These are phyloP conservation scores for Amphilophus citrinellus DNA, from an alignment of 2,113 vertebrate species.

Conservation along the genomic window DNA sequence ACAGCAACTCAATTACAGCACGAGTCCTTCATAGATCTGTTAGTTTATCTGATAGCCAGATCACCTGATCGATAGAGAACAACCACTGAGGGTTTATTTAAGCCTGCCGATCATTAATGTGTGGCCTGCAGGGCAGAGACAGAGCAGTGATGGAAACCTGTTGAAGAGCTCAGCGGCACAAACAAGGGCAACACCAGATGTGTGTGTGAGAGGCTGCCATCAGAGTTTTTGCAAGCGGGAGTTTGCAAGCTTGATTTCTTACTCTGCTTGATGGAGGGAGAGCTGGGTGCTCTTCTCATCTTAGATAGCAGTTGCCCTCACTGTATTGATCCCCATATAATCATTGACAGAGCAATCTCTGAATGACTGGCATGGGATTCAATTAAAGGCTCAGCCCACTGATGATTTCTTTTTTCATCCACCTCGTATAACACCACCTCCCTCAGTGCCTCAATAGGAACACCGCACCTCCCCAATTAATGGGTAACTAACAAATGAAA, in stretches of 20 bases:
- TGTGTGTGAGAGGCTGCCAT: not conserved
- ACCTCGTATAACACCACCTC: constrained; percentile 45
- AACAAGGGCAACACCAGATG: not conserved
- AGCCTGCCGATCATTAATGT: constrained; percentile 67
- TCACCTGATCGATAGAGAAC: constrained; percentile 75
- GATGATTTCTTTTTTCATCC: constrained; percentile 59
- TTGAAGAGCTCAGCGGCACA: constrained; percentile 51
- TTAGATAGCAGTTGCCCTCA: constrained; percentile 40
- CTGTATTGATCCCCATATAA: constrained; percentile 73
- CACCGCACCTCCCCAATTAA: constrained; percentile 59
- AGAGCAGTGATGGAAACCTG: constrained; percentile 62
- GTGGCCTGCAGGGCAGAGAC: constrained; percentile 45
- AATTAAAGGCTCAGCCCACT: constrained; percentile 70
- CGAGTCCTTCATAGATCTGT: constrained; percentile 75
- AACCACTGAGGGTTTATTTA: constrained; percentile 74
- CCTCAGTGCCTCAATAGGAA: constrained; percentile 35
- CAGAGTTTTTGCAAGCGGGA: not conserved
- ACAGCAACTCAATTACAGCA: constrained; percentile 69
- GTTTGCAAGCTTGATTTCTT: not conserved
- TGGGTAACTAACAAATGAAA: constrained; percentile 73
- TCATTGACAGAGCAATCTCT: constrained; percentile 75
- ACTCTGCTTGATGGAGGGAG: not conserved
- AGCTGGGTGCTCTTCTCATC: not conserved
- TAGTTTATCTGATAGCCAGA: constrained; percentile 76
- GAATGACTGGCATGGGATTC: constrained; percentile 63